Percentiles rank a stretch among this genome's conserved stretches.
Conservation (phyloP, 2,888 invertebrate species). For the Diloba caeruleocephala region DNA sequence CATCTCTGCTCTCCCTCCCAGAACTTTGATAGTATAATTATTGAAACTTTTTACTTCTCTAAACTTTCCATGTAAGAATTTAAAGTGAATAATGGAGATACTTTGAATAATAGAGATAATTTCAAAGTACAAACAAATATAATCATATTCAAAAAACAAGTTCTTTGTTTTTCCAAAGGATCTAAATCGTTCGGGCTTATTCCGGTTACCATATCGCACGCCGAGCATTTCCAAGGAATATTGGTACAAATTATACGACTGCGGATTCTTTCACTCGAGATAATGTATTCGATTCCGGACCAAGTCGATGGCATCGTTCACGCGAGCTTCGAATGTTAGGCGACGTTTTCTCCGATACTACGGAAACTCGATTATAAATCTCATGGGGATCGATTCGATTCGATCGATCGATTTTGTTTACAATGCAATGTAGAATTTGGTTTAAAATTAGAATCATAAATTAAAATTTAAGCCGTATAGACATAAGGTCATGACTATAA, state of each 20-base stretch:
- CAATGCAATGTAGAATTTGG: constrained; percentile 13
- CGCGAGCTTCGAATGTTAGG: constrained; percentile 79
- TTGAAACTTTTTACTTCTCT: no score
- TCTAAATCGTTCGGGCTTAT: constrained; percentile 52
- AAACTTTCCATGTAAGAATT: no score
- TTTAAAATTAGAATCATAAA: constrained; percentile 39
- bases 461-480: constrained; percentile 3
- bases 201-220: constrained; percentile 56
- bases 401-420: constrained; percentile 22
- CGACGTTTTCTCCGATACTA: constrained; percentile 62
- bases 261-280: constrained; percentile 74
- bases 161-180: constrained; percentile 44
- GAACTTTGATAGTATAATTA: no score
- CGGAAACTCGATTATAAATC: constrained; percentile 52
- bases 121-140: no score
- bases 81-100: no score
- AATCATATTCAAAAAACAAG: constrained; percentile 30
- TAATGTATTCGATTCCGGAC: constrained; percentile 82
- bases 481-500: constrained; percentile 18
- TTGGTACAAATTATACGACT: constrained; percentile 82
- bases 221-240: constrained; percentile 58
- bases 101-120: no score
- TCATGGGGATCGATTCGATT: constrained; percentile 30
- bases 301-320: constrained; percentile 84
- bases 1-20: no score